Percentiles rank a stretch among this genome's conserved stretches.
Evolutionary conservation across 1,140 invertebrate species (phyloP).

Genomic region (Tetranychus cinnabarinus): DNA sequence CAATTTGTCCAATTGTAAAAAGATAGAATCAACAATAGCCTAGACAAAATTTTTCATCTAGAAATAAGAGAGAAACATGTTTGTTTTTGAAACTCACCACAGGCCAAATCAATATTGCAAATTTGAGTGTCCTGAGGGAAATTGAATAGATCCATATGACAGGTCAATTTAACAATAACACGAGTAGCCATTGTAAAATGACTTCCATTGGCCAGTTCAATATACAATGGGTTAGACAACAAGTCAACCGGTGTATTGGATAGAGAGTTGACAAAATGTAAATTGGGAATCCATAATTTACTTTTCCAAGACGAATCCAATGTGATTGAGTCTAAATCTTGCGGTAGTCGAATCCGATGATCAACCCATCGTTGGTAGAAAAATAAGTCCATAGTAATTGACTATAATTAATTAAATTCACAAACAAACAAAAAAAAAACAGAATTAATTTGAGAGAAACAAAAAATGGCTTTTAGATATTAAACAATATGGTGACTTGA

Average conservation of each 20-base stretch:
- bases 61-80: not conserved
- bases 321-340: not conserved
- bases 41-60: too few species aligned
- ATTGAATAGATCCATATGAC: slow-evolving; percentile 12
- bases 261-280: slow-evolving; percentile 4
- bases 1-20: too few species aligned
- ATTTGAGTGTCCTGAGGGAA: slow-evolving; percentile 14
- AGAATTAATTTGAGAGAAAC: not conserved
- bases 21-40: too few species aligned
- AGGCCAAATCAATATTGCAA: slow-evolving; percentile 11
- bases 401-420: not conserved
- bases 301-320: not conserved
- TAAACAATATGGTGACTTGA: not conserved
- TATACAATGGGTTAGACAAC: not conserved
- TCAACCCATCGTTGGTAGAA: not conserved
- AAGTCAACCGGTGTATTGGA: slow-evolving; percentile 6
- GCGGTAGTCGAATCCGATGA: not conserved
- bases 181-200: not conserved
- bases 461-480: not conserved
- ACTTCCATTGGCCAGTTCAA: not conserved
- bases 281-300: slow-evolving; percentile 2
- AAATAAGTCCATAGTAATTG: not conserved
- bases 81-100: slow-evolving; percentile 3
- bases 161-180: slow-evolving; percentile 7
- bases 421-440: not conserved